Evolutionary conservation across 2,888 invertebrate species (phyloP), one percentile per base, ranked within the genome.

Genomic region (Aplocera efformata): DNA sequence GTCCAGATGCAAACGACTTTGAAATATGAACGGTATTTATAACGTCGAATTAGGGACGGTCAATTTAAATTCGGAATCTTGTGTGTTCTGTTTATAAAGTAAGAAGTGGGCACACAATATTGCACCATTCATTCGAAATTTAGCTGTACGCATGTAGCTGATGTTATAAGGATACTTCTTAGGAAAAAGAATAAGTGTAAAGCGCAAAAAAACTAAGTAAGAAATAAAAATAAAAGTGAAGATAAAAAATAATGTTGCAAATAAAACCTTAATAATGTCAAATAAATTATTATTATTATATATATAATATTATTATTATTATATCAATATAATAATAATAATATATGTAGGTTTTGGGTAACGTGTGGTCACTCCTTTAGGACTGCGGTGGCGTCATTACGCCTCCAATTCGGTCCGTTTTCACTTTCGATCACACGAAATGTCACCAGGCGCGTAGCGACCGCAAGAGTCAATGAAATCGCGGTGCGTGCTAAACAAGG

Each of bases 1-100:
- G 85, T 82, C 84, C 89, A 85, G 86, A 88, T 88, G 89, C 76
- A 73, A 71, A 72, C 63, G 88, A 88, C 88, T 88, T 83, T 88
- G 88, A 89, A 81, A 84, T 88, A 89, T 88, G 77, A 78, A 65
- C 61, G 77, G 77, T 82, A 88, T 88, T 88, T 79, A 78, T 88
- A 82, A 80, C 75, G 45, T 61, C 56, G 56, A 48, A 62, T 67
- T 63, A 63, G 64, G 63, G 63, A 53, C 50, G 61, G 57, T 45
- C 54, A 50, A 61, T 69, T 69, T 63, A 49, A 49, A 50, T 63
- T 56, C 31, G 23, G 47, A 57, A 50, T 53, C 56, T 56, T 55
- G 21, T 37, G 23, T 37, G 26, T 41, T 43, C 21, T 35, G 36
- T 27, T 40, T 32, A 33, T 28, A 22, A 10, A 32, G 24, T 40